These are phyloP conservation scores for Pimpla rufipes DNA, from an alignment of 2,888 invertebrate species.

Conservation along the genomic window DNA sequence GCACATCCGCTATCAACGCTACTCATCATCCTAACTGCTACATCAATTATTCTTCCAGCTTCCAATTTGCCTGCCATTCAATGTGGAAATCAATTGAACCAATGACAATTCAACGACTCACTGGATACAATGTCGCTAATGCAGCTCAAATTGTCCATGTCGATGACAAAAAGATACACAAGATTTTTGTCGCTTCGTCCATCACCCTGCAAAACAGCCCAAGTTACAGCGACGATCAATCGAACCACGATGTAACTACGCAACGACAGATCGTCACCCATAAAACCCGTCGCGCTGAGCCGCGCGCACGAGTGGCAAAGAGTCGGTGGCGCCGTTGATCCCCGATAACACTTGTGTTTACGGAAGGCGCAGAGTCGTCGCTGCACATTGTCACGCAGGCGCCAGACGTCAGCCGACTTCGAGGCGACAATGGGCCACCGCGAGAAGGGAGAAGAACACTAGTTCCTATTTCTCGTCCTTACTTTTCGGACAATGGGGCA, in stretches of 20 bases:
- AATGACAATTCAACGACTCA: too few species aligned
- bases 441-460: constrained; percentile 30
- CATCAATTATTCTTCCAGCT: too few species aligned
- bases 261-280: background rate
- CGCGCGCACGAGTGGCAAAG: background rate
- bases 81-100: too few species aligned
- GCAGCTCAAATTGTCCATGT: too few species aligned
- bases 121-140: too few species aligned
- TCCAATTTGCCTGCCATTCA: too few species aligned
- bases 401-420: constrained; percentile 51
- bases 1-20: background rate
- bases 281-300: background rate
- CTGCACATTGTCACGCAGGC: constrained; percentile 54
- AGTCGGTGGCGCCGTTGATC: constrained; percentile 35
- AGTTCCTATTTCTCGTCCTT: constrained; percentile 59
- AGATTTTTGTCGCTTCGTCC: too few species aligned
- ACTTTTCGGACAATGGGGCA: constrained; percentile 58
- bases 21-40: too few species aligned
- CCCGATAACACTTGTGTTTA: constrained; percentile 64
- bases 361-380: constrained; percentile 56
- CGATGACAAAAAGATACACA: too few species aligned
- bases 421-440: constrained; percentile 57
- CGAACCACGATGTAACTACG: background rate
- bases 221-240: background rate
- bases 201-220: background rate